Evolutionary conservation across 2,113 vertebrate genomes (phyloP), one percentile per base, ranked within the genome.

Genomic region (Peromyscus polionotus): DNA sequence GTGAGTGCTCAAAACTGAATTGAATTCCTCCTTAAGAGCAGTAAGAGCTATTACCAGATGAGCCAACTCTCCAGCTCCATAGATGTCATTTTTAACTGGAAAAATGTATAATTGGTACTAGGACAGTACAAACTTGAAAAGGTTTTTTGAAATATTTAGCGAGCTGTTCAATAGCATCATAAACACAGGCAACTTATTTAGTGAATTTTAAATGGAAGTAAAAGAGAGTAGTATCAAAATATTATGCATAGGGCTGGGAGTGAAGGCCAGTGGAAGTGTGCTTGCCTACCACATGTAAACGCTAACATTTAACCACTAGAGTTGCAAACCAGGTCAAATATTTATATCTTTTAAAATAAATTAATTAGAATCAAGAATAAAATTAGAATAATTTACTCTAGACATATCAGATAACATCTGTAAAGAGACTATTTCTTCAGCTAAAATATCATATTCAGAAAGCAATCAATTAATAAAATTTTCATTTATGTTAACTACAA

Each of bases 61-160:
- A 36, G 51, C 5, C 31, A 54, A 33, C 13, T 33, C 51, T 36
- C 14, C 31, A 51, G 76, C 14, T 9, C 13, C 28, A 51, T 12
- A n/a, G 33, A 14, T 81, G 20, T 92, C 57, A 93, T 88, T 73
- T 89, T 84, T 54, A 80, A 80, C 63, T 95, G 61, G 48, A 48
- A 31, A 91, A 81, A 54, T 91, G 63, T 89, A 91, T 80, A 89
- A 54, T 91, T 36, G 85, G 10, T 92, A 76, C 20, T 85, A 17
- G 19, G 86, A 39, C 57, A 90, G n/a, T 92, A 96, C 61, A 94
- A 94, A 73, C 6, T 87, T 92, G 22, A 81, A 39, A 92, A 90
- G 16, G 26, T 16, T 16, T 90, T 96, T 93, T 81, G 16, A 54
- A 76, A 13, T 67, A 79, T 95, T 94, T 90, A 92, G 19, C 54